These are phyloP conservation scores for Rhopilema esculentum DNA, from an alignment of 30 jellyfish, hydroid and myxozoan genomes.

Conservation along the genomic window DNA sequence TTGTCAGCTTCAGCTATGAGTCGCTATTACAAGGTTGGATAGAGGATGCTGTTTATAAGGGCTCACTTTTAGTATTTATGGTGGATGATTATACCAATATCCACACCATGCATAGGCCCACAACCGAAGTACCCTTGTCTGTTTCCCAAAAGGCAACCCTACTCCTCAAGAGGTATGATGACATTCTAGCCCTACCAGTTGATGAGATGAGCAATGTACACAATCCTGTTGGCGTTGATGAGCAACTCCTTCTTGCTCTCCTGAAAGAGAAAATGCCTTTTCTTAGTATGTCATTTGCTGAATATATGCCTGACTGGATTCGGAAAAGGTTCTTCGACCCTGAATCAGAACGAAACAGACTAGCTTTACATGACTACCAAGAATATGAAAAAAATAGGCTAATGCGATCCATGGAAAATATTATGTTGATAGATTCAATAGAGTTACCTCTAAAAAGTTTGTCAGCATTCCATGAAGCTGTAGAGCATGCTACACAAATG, in stretches of 20 bases:
- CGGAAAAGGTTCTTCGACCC: conserved; percentile 36
- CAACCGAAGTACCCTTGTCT: neutral
- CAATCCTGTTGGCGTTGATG: conserved; percentile 33
- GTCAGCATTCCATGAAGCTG: neutral
- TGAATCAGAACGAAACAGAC: conserved; percentile 29
- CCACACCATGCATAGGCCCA: conserved; percentile 43
- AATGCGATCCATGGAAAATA: conserved; percentile 38
- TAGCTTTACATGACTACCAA: conserved; percentile 25
- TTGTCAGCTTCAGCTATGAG: neutral
- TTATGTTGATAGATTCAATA: conserved; percentile 12
- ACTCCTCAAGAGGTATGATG: conserved; percentile 23
- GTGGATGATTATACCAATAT: conserved; percentile 46
- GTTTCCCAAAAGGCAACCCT: conserved; percentile 37
- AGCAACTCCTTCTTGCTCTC: neutral
- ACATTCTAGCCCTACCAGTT: conserved; percentile 20
- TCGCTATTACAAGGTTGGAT: conserved; percentile 18
- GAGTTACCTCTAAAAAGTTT: conserved; percentile 39
- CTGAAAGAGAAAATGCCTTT: conserved; percentile 18
- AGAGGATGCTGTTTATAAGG: neutral
- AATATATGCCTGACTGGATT: conserved; percentile 27
- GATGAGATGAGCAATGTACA: conserved; percentile 11
- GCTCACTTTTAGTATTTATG: conserved; percentile 2
- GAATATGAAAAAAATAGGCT: conserved; percentile 27
- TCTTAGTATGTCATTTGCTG: conserved; percentile 22
- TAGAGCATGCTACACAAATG: neutral